Conservation (phyloP, 2,888 invertebrate species). For the Epirrhoe tristata region DNA sequence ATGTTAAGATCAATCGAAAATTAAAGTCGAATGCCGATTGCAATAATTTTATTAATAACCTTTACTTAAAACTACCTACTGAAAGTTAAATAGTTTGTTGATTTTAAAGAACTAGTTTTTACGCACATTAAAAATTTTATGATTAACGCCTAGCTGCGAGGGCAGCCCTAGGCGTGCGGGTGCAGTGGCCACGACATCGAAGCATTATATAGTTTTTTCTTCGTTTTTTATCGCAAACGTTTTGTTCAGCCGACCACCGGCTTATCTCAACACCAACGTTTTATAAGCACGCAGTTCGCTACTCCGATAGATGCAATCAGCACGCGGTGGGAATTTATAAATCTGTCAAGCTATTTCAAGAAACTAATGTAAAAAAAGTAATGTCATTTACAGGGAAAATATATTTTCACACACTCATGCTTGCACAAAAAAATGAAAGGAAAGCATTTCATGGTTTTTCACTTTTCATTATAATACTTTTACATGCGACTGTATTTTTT, state of each 20-base stretch:
- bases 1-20: too few relatives aligned
- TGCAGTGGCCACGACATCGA: constrained; percentile 45
- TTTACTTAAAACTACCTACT: too few relatives aligned
- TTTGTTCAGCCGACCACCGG: constrained; percentile 39
- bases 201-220: constrained; percentile 40
- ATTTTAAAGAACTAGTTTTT: neutral
- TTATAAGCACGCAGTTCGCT: constrained; percentile 14
- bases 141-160: neutral
- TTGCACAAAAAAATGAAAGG: neutral
- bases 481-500: neutral
- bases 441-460: neutral
- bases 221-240: constrained; percentile 40
- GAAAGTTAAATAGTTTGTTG: neutral
- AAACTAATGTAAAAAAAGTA: neutral
- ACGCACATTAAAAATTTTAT: neutral
- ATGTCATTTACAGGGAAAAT: too few relatives aligned
- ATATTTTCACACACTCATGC: neutral
- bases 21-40: too few relatives aligned
- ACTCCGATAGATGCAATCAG: constrained; percentile 24
- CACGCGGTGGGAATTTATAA: constrained; percentile 21
- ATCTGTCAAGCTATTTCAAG: constrained; percentile 8
- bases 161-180: constrained; percentile 39
- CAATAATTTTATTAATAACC: too few relatives aligned
- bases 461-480: neutral
- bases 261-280: constrained; percentile 31